A percentile compares a stretch with the other conserved stretches of the same genome.
phyloP scores from a whole-genome alignment of 2,888 invertebrate genomes.

The Hydroisotoma schaefferi region DNA sequence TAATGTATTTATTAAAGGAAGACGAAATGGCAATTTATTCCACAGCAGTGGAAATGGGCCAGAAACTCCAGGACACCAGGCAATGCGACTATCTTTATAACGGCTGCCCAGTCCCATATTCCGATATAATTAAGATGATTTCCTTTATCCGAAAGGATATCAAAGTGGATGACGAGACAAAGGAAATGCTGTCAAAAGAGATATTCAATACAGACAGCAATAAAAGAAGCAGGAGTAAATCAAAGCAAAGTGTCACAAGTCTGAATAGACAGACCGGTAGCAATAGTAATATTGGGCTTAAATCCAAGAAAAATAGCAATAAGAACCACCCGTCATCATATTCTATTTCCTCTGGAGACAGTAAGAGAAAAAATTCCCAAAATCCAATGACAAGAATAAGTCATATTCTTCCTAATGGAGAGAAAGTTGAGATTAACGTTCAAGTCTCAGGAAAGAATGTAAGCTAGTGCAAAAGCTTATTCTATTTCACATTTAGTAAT shows the following conservation, averaged over 20 bases:
- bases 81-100: constrained; percentile 40
- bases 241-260: not conserved
- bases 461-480: no score
- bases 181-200: constrained; percentile 26
- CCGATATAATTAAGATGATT: constrained; percentile 31
- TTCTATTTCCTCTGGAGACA: not conserved
- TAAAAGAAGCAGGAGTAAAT: no score
- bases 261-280: not conserved
- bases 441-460: constrained; percentile 35
- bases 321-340: not conserved
- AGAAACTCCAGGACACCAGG: constrained; percentile 28
- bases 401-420: constrained; percentile 34
- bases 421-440: constrained; percentile 39
- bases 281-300: not conserved
- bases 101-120: constrained; percentile 32
- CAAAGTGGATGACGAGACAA: constrained; percentile 19
- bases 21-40: constrained; percentile 31
- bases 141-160: constrained; percentile 26
- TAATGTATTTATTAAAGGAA: no score
- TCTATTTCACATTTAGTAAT: no score
- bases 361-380: not conserved
- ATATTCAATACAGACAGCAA: no score
- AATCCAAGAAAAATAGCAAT: not conserved
- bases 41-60: constrained; percentile 38
- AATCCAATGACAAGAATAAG: constrained; percentile 35